Conservation (phyloP, 2,888 invertebrate genomes). For the Drosophila prostipennis region DNA sequence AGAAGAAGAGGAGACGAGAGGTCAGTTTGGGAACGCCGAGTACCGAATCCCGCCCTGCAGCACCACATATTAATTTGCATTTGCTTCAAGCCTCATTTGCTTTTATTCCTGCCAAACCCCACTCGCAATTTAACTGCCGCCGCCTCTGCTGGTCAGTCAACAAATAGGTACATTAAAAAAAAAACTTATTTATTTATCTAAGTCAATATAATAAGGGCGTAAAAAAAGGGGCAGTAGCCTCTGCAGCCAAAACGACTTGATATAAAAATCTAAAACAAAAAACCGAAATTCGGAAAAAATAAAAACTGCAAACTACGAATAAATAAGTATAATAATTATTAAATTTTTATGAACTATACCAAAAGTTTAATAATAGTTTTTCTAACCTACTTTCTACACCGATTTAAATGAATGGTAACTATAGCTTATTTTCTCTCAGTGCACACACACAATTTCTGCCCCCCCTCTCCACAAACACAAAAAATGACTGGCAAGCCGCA, state of each 20-base stretch:
- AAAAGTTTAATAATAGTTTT: too few species aligned
- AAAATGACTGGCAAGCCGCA: slow-evolving; percentile 78
- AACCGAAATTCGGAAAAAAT: too few species aligned
- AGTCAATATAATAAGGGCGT: too few species aligned
- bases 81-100: slow-evolving; percentile 28
- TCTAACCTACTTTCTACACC: too few species aligned
- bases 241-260: too few species aligned
- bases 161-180: slow-evolving; percentile 9
- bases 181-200: too few species aligned
- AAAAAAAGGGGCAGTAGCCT: too few species aligned
- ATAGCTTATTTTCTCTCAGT: slow-evolving; percentile 1
- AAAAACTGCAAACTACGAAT: too few species aligned
- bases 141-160: slow-evolving; percentile 13
- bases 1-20: neutral
- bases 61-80: slow-evolving; percentile 28
- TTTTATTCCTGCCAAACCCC: slow-evolving; percentile 14
- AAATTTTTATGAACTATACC: too few species aligned
- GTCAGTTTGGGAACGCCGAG: neutral
- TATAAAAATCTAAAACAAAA: too few species aligned
- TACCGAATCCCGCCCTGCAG: neutral
- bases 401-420: too few species aligned
- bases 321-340: too few species aligned
- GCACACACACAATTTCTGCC: slow-evolving; percentile 1
- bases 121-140: neutral
- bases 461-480: slow-evolving; percentile 40